Evolutionary conservation across 2,888 invertebrate genomes (phyloP), one percentile per base, ranked within the genome.

Genomic region (Linyphia triangularis): DNA sequence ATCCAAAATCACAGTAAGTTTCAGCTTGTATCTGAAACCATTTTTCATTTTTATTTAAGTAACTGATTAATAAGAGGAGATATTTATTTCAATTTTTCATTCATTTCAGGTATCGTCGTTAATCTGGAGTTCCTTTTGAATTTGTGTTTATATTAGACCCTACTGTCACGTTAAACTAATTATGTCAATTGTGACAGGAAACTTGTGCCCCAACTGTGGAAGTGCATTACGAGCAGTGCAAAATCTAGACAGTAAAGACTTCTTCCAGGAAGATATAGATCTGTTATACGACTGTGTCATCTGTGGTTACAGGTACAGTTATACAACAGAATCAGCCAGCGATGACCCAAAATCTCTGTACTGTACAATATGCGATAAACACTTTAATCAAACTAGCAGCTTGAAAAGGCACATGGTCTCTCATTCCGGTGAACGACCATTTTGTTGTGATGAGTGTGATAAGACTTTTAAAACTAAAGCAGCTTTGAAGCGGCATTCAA

Each of bases 381-480:
- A 57, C 24, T 88, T 88, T 19, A 78, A 28, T 51, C 88, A 88
- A 13, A 22, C 78, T 0, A 72, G 88, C 13, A 63, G 69, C 37
- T 51, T 88, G 13, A 88, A 84, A 57, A 19, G 83, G 24, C 88
- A 88, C 26, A 72, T 84, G 78, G 16, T 79, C 24, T 78, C 82
- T 0, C 88, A 88, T 78, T 81, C 88, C 6, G 63, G 63, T 22
- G 88, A 84, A 5, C 70, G 88, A 4, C 88, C 88, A 16, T 88
- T 84, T 51, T 13, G 22, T n/a, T 88, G 88, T 40, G 59, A 78
- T n/a, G 28, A 78, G 5, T 88, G 88, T 65, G 78, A 84, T 51
- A 88, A 88, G 43, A 65, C 22, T 22, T 88, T 88, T 43, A 88
- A 88, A 63, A 84, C 83, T 0, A 83, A 84, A 37, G 88, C 88